Percentiles rank a stretch among this genome's conserved stretches.
These are phyloP conservation scores for Helicoverpa armigera DNA, from an alignment of 1,140 invertebrate genomes.

Conservation along the genomic window DNA sequence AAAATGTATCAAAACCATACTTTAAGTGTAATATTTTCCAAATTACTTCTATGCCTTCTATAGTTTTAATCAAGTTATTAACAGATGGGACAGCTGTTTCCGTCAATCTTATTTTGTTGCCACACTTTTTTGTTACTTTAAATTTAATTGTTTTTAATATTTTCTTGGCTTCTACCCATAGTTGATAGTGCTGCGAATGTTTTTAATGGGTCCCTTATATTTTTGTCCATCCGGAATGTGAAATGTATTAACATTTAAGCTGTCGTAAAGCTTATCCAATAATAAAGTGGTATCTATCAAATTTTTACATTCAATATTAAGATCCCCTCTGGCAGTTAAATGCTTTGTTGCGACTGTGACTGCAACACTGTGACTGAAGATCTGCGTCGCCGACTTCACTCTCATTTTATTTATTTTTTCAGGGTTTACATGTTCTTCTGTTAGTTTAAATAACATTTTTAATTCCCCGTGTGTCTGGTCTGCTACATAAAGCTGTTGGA, in stretches of 20 bases:
- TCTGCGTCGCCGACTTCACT: slow-evolving; percentile 59
- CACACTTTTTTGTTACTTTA: slow-evolving; percentile 9
- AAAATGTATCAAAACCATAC: slow-evolving; percentile 52
- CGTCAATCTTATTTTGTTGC: slow-evolving; percentile 38
- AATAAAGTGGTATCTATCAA: slow-evolving; percentile 41
- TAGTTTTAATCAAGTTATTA: slow-evolving; percentile 57
- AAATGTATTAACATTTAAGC: slow-evolving; percentile 23
- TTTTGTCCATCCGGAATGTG: background rate
- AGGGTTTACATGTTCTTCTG: slow-evolving; percentile 54
- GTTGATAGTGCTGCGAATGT: background rate
- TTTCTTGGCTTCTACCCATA: slow-evolving; percentile 1
- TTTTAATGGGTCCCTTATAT: background rate
- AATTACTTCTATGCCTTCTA: slow-evolving; percentile 53
- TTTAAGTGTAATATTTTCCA: slow-evolving; percentile 49
- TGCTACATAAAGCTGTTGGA: background rate
- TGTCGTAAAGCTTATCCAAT: slow-evolving; percentile 36
- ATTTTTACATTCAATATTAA: slow-evolving; percentile 47
- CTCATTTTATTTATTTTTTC: slow-evolving; percentile 59
- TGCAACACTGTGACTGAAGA: slow-evolving; percentile 54
- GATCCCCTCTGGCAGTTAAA: slow-evolving; percentile 37
- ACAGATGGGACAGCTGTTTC: slow-evolving; percentile 51
- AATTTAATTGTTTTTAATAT: slow-evolving; percentile 6
- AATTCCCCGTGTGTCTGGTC: slow-evolving; percentile 50
- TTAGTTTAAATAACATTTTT: slow-evolving; percentile 53
- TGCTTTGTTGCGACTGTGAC: slow-evolving; percentile 30